Conservation (phyloP, 2,797 vertebrate species). For the Mormyrus proboscirostris region DNA sequence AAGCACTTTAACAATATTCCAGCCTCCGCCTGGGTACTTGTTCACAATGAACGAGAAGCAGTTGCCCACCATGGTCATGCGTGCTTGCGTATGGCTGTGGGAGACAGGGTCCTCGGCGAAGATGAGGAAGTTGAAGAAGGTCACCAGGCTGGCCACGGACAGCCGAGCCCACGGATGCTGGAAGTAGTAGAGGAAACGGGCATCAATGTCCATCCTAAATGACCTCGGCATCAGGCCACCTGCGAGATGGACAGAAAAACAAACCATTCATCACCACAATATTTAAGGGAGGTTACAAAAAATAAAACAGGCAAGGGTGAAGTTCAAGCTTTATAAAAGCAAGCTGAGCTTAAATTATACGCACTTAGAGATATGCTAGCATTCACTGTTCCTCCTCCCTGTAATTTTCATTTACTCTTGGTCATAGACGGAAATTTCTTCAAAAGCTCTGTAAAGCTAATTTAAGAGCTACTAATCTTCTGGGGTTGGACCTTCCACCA, state of each 20-base stretch:
- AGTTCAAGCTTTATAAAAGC: neutral
- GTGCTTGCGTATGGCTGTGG: slow-evolving; percentile 92
- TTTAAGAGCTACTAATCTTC: slow-evolving; percentile 8
- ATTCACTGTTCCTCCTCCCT: neutral
- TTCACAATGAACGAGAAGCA: slow-evolving; percentile 96
- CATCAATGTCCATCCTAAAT: slow-evolving; percentile 81
- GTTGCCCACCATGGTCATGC: slow-evolving; percentile 93
- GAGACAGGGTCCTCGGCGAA: slow-evolving; percentile 95
- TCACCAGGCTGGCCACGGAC: slow-evolving; percentile 92
- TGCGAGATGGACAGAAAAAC: neutral
- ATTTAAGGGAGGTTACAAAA: slow-evolving; percentile 1
- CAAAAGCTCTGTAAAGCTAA: neutral
- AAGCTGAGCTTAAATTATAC: neutral
- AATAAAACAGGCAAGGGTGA: neutral
- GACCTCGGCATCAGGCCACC: slow-evolving; percentile 7
- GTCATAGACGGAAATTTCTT: neutral
- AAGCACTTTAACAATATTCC: slow-evolving; percentile 85
- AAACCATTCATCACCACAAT: neutral
- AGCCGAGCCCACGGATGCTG: slow-evolving; percentile 96
- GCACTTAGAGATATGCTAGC: neutral
- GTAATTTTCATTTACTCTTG: neutral
- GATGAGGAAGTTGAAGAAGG: slow-evolving; percentile 96
- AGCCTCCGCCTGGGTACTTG: slow-evolving; percentile 86
- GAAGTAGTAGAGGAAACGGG: slow-evolving; percentile 93
- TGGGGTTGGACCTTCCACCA: neutral